Conservation (phyloP, 2,113 vertebrate species). For the Delphinapterus leucas region DNA sequence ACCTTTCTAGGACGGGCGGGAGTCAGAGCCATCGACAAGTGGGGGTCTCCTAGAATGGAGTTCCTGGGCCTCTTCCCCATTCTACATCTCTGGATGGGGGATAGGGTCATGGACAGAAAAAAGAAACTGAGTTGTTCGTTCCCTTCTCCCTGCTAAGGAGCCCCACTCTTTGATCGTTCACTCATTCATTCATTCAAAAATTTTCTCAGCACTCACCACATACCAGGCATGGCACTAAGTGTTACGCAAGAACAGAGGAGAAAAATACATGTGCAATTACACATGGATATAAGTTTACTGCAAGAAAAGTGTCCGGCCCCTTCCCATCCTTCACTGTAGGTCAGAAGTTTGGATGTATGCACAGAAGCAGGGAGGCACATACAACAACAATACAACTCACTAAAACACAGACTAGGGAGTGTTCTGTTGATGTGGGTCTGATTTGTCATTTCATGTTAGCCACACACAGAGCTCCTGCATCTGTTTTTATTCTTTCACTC, state of each 20-base stretch:
- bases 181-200: background rate
- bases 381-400: background rate
- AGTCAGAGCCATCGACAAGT: background rate
- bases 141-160: background rate
- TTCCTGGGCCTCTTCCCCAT: background rate
- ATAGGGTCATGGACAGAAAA: background rate
- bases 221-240: background rate
- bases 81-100: background rate
- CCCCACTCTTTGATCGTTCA: background rate
- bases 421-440: background rate
- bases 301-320: background rate
- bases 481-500: background rate
- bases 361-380: background rate
- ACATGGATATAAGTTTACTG: background rate
- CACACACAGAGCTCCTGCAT: background rate
- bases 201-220: background rate
- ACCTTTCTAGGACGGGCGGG: background rate
- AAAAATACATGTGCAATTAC: background rate
- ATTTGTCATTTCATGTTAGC: background rate
- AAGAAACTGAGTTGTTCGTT: background rate
- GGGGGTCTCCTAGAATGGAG: background rate
- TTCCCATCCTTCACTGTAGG: background rate
- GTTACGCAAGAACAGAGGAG: background rate
- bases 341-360: background rate
- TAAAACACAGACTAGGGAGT: background rate